Base-by-base conservation (phyloP, 2,888 invertebrate species). In the Calameuta filiformis region DNA sequence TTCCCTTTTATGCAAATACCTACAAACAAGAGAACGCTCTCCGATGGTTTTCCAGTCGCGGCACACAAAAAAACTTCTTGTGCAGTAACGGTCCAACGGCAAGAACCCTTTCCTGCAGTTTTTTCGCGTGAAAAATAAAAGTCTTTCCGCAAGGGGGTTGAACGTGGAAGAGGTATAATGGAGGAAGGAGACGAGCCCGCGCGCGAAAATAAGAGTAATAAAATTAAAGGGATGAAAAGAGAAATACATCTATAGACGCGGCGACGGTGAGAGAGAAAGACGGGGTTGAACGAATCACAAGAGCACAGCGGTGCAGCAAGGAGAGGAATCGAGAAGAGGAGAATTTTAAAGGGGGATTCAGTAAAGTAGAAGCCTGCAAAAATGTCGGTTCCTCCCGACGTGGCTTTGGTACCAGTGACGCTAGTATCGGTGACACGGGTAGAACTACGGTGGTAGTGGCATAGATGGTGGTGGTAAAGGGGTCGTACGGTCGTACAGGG, bases 51-150 rank as follows among this genome's bases (percentile, higher is more conserved):
- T 80, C 78, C 40, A 77, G 78, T 79, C 35, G 79, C 80, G 78
- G 76, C 81, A 80, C 78, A 79, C 83, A 87, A 89, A 88, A 88
- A 88, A 84, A 84, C 82, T 85, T 83, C 82, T 81, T 82, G 84
- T 83, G 83, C 85, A 85, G 86, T 85, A 87, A 85, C 87, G 87
- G 85, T 85, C 84, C 85, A 84, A 81, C 83, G 83, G 85, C 86
- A 87, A 88, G 88, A 87, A 71, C 71, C 85, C 86, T 83, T 82
- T 84, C 83, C 83, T 78, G 83, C 81, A 82, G 83, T 82, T 87
- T 88, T 89, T 88, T 87, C 84, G 83, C 74, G 2, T 85, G 82
- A 85, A 86, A 71, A 88, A 86, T 88, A 88, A 87, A 87, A 87
- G 85, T 79, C 77, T 35, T 34, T 35, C 79, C 82, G 74, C 73